Conservation (phyloP, 2,888 invertebrate genomes). For the Meteorus cinctellus region DNA sequence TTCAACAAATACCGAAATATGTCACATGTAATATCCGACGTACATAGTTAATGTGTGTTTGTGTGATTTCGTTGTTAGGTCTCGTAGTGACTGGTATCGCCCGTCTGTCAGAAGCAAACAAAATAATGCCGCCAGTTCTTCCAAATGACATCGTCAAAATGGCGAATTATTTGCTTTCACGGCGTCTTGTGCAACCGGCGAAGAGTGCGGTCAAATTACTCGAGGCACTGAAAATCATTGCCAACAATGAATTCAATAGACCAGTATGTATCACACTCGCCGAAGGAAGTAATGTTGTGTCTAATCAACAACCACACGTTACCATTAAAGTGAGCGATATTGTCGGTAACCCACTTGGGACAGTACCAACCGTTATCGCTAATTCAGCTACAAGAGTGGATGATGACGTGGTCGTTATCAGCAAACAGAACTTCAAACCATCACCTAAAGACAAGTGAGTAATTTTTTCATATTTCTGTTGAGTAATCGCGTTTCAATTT, state of each 20-base stretch:
- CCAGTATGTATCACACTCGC: conserved; percentile 89
- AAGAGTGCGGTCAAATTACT: conserved; percentile 89
- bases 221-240: conserved; percentile 83
- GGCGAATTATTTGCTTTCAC: conserved; percentile 90
- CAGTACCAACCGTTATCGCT: conserved; percentile 81
- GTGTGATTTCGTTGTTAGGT: conserved; percentile 67
- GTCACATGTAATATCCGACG: neutral
- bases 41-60: neutral
- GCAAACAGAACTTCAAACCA: conserved; percentile 76
- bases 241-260: conserved; percentile 80
- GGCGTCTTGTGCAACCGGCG: conserved; percentile 90
- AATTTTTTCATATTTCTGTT: conserved; percentile 26
- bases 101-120: conserved; percentile 78
- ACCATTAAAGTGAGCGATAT: conserved; percentile 84
- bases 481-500: conserved; percentile 6
- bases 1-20: neutral
- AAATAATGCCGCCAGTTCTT: conserved; percentile 82
- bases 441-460: conserved; percentile 70
- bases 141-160: conserved; percentile 90
- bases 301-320: conserved; percentile 83
- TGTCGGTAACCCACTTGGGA: conserved; percentile 82
- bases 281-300: conserved; percentile 83
- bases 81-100: conserved; percentile 79
- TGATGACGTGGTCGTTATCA: conserved; percentile 85
- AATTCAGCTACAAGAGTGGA: conserved; percentile 83